These are phyloP conservation scores for Dusona sp. DNA, from an alignment of 2,888 invertebrate genomes.

Conservation along the genomic window DNA sequence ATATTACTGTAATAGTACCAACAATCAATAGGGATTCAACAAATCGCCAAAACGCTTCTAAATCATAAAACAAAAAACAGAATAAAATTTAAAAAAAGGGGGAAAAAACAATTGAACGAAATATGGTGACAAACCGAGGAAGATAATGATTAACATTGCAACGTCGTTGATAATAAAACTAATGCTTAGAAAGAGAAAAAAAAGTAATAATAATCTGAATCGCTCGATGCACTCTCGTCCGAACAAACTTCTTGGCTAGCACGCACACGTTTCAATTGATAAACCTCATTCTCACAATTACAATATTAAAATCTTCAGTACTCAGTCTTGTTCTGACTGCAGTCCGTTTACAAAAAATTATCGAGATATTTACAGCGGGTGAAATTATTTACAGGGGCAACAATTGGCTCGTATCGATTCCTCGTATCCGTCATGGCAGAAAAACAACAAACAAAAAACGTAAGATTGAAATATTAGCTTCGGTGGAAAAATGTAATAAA, in stretches of 20 bases:
- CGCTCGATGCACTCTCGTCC: conserved; percentile 23
- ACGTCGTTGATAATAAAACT: conserved; percentile 52
- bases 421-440: conserved; percentile 11
- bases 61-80: conserved; percentile 30
- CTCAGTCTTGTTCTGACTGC: conserved; percentile 82
- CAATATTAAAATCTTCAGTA: conserved; percentile 77
- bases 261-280: conserved; percentile 44
- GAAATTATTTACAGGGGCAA: conserved; percentile 68
- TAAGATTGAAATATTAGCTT: conserved; percentile 3
- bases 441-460: background rate
- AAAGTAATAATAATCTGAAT: conserved; percentile 14
- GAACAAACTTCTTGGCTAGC: conserved; percentile 5
- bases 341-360: conserved; percentile 65
- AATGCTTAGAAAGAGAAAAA: conserved; percentile 35
- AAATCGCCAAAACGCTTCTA: conserved; percentile 57
- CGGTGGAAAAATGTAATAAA: background rate
- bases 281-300: conserved; percentile 65
- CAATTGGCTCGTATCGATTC: conserved; percentile 41
- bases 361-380: conserved; percentile 67
- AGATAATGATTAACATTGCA: conserved; percentile 59
- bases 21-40: conserved; percentile 66
- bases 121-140: conserved; percentile 50
- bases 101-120: conserved; percentile 29
- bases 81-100: conserved; percentile 44
- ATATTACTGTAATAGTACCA: conserved; percentile 61